Conservation (phyloP, 2,888 invertebrate genomes). For the Ischnura elegans region DNA sequence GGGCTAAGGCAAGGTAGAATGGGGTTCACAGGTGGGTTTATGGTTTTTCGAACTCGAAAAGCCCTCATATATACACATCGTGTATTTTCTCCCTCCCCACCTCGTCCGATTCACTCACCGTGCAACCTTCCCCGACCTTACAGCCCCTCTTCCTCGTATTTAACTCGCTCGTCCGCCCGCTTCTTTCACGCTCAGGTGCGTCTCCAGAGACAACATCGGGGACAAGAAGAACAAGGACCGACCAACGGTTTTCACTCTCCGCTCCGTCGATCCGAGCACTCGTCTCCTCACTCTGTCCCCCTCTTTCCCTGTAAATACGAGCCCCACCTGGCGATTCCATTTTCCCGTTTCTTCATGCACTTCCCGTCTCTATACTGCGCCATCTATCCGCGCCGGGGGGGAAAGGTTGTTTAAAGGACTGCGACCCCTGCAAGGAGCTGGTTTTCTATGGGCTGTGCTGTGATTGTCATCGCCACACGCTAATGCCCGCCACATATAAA, state of each 20-base stretch:
- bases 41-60: no score
- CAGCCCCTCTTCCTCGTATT: background rate
- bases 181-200: conserved; percentile 31
- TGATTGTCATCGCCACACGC: background rate
- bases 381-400: background rate
- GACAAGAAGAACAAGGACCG: background rate
- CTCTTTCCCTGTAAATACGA: background rate
- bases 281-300: background rate
- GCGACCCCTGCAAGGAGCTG: background rate
- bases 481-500: no score
- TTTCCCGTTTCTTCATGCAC: background rate
- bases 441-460: background rate
- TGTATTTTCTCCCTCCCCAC: background rate
- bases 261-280: background rate
- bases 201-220: background rate
- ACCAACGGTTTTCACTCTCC: conserved; percentile 30
- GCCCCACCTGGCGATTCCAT: background rate
- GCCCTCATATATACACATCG: no score
- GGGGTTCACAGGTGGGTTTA: no score
- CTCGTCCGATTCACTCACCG: background rate
- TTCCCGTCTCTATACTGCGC: background rate
- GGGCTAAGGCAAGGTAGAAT: no score
- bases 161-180: background rate
- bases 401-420: background rate
- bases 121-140: background rate